phyloP scores from a whole-genome alignment of 1,140 invertebrate genomes.

The Tetramorium simillimum region DNA sequence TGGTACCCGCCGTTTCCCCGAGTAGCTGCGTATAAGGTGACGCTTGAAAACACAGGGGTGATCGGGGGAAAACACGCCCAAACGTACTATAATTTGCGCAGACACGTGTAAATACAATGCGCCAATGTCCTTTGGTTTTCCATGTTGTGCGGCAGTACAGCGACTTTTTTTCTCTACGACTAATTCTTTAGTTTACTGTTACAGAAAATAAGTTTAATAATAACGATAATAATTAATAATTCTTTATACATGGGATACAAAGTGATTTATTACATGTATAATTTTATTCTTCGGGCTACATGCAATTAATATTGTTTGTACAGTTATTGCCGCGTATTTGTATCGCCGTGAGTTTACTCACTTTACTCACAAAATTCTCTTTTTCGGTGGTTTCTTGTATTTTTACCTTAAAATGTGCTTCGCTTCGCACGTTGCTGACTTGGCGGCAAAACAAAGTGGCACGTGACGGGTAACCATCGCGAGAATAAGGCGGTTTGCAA shows the following conservation, averaged over 20 bases:
- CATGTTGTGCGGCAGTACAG: background rate
- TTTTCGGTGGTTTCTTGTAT: background rate
- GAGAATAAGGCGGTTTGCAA: conserved; percentile 33
- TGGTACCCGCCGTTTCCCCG: background rate
- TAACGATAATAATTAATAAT: background rate
- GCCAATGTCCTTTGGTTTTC: background rate
- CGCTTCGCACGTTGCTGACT: conserved; percentile 27
- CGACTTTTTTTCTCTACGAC: background rate
- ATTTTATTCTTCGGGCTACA: background rate
- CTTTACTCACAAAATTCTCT: conserved; percentile 7
- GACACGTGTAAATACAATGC: conserved; percentile 23
- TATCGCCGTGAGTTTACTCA: conserved; percentile 8
- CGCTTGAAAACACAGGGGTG: conserved; percentile 34
- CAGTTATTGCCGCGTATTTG: background rate
- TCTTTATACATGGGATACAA: background rate
- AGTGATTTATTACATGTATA: background rate
- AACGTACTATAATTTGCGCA: conserved; percentile 8
- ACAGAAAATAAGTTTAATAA: background rate
- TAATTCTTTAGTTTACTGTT: background rate
- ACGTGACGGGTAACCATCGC: conserved; percentile 32
- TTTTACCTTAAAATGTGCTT: conserved; percentile 36
- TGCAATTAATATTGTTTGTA: background rate
- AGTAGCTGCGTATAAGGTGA: conserved; percentile 40
- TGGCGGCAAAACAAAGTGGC: conserved; percentile 35
- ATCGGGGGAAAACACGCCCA: background rate